A percentile compares a stretch with the other conserved stretches of the same genome.
phyloP scores from a whole-genome alignment of 2,888 invertebrate species.

The Dusona sp. region DNA sequence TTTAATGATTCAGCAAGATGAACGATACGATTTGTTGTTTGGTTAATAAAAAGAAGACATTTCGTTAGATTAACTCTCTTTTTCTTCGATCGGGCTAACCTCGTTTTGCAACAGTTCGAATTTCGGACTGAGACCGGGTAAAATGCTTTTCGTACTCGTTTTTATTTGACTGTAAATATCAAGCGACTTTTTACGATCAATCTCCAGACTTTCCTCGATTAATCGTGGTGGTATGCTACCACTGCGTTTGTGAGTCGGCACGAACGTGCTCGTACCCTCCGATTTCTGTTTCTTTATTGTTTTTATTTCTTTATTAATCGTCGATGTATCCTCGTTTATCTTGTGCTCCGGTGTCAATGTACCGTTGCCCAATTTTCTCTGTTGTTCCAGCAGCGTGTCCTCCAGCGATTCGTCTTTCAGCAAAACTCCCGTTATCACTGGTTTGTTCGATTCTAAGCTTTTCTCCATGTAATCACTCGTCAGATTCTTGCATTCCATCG shows the following conservation, averaged over 20 bases:
- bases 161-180: constrained; percentile 87
- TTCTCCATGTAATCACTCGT: constrained; percentile 86
- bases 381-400: constrained; percentile 85
- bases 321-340: constrained; percentile 69
- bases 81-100: constrained; percentile 84
- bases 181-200: constrained; percentile 78
- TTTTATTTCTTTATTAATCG: constrained; percentile 64
- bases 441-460: constrained; percentile 87
- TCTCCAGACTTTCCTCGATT: constrained; percentile 85
- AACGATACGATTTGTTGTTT: constrained; percentile 9
- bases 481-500: constrained; percentile 76
- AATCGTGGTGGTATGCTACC: constrained; percentile 87
- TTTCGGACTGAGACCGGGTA: constrained; percentile 86
- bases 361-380: constrained; percentile 85
- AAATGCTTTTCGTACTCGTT: constrained; percentile 85
- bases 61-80: constrained; percentile 81
- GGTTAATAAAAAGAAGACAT: constrained; percentile 6
- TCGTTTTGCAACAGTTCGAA: constrained; percentile 87
- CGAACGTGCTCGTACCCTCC: constrained; percentile 84
- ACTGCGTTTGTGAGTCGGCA: constrained; percentile 85
- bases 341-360: constrained; percentile 81
- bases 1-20: constrained; percentile 6
- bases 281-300: constrained; percentile 70
- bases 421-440: constrained; percentile 90
- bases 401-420: constrained; percentile 88